Conservation (phyloP, 2,888 invertebrate genomes). For the Acanthosepion pharaonis region DNA sequence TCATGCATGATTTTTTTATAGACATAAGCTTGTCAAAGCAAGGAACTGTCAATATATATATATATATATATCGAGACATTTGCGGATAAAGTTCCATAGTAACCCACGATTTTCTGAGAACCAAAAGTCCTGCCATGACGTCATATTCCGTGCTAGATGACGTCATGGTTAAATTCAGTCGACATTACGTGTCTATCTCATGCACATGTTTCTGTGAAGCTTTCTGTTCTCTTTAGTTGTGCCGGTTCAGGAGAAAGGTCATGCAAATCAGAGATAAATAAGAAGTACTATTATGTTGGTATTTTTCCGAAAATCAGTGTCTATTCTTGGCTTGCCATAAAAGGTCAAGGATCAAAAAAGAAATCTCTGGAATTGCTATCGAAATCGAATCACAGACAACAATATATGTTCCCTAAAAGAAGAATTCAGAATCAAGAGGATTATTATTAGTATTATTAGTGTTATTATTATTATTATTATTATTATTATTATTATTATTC, state of each 20-base stretch:
- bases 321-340: neutral
- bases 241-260: neutral
- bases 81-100: too few species aligned
- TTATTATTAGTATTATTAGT: neutral
- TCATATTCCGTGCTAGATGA: neutral
- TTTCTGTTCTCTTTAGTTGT: neutral
- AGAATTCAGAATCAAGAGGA: neutral
- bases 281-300: neutral
- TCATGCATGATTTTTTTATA: too few species aligned
- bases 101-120: too few species aligned
- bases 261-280: neutral
- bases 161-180: neutral
- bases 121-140: neutral
- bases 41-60: too few species aligned
- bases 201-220: neutral
- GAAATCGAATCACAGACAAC: neutral
- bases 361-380: neutral
- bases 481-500: too few species aligned
- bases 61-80: too few species aligned
- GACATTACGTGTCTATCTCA: neutral
- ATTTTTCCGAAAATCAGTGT: slow-evolving; percentile 21
- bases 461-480: too few species aligned
- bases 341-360: slow-evolving; percentile 7
- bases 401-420: neutral
- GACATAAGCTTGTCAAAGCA: too few species aligned